Percentiles rank a stretch among this genome's conserved stretches.
These are phyloP conservation scores for Pseudomyrmex concolor DNA, from an alignment of 1,140 invertebrate species.

Conservation along the genomic window DNA sequence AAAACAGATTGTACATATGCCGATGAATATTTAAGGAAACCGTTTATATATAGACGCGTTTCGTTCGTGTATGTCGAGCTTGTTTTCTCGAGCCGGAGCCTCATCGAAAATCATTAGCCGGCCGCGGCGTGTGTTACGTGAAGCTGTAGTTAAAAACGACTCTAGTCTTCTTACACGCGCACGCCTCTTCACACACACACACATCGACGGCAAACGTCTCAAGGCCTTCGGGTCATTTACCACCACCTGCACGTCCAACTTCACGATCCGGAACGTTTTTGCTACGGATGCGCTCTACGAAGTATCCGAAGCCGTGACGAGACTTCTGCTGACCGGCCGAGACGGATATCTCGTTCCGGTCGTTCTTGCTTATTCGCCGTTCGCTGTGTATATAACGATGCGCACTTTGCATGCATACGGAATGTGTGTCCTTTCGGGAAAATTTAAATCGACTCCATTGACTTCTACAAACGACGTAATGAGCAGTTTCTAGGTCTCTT, in stretches of 20 bases:
- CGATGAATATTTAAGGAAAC: constrained; percentile 6
- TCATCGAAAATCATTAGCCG: constrained; percentile 38
- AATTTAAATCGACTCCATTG: neutral
- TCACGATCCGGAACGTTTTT: constrained; percentile 77
- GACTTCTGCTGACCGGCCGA: constrained; percentile 26
- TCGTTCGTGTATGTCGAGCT: neutral
- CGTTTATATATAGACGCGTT: constrained; percentile 15
- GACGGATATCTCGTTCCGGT: constrained; percentile 40
- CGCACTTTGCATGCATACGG: neutral
- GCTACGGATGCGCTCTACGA: constrained; percentile 56
- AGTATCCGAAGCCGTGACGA: constrained; percentile 62
- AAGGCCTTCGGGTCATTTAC: constrained; percentile 84
- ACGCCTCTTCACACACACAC: neutral
- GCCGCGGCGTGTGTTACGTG: constrained; percentile 45
- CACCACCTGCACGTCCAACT: constrained; percentile 81
- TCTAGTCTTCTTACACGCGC: constrained; percentile 57
- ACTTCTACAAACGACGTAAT: neutral
- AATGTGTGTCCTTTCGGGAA: neutral
- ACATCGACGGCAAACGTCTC: constrained; percentile 79
- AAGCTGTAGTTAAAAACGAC: constrained; percentile 37
- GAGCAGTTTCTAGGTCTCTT: neutral
- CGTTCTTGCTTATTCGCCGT: neutral
- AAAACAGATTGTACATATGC: neutral
- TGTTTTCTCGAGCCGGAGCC: constrained; percentile 6
- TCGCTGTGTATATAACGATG: neutral